Evolutionary conservation across 2,888 invertebrate species (phyloP), one percentile per base, ranked within the genome.

Genomic region (Agrochola circellaris): DNA sequence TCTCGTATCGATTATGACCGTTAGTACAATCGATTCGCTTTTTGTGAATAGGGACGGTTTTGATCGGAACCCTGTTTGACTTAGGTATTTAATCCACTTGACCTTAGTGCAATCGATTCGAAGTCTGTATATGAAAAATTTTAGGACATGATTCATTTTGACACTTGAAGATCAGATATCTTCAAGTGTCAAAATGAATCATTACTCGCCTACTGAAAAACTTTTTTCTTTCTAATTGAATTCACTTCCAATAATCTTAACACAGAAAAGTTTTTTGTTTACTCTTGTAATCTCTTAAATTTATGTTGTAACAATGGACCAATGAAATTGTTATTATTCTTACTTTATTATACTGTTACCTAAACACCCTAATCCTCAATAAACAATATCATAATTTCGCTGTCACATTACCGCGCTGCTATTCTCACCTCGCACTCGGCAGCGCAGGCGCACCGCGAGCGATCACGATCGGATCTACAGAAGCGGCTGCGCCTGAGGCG

Each of bases 391-490:
- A 89, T 90, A 90, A 90, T 89, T 89, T 87, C 85, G 81, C 85
- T 90, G 90, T 90, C 89, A 88, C 87, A 89, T 90, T 90, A 90
- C 85, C 79, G 75, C 65, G 74, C 68, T 77, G 84, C 77, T 77
- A 85, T 87, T 86, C 88, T 83, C 86, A 87, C 81, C 85, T 87
- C 81, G 79, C 84, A 84, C 80, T 89, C 88, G 86, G 89, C 88
- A 87, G 82, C 90, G 86, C 88, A 74, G 79, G 87, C 86, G 77
- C 86, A 87, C 93, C 92, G 84, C 89, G 79, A 92, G 93, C 92
- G 87, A 90, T 94, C 94, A 94, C 94, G 94, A 93, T 88, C 85
- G 80, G 84, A 87, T 89, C 88, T 84, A 94, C 93, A 93, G 94
- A 93, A 94, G 93, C 94, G 90, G 88, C 83, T 82, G 84, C 82